Evolutionary conservation across 2,797 vertebrate genomes (phyloP).

Genomic region (Acrossocheilus fasciatus): DNA sequence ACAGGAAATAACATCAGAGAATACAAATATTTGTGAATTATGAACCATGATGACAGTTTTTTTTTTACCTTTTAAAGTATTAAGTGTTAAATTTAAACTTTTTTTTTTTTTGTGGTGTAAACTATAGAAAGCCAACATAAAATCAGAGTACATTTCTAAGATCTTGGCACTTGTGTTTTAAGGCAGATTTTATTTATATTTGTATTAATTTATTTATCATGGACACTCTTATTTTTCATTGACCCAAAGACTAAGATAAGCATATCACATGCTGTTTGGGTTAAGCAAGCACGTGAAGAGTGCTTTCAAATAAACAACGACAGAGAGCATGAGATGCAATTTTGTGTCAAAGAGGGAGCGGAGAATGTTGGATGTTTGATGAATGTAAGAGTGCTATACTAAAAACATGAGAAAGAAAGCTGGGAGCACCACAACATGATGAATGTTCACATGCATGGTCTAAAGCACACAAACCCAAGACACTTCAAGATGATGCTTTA

Average conservation of each 20-base stretch:
- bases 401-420: not conserved
- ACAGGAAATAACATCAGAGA: no score
- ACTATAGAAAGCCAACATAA: not conserved
- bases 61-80: no score
- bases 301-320: no score
- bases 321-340: no score
- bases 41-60: not conserved
- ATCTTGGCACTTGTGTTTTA: not conserved
- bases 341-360: no score
- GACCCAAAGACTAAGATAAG: not conserved
- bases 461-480: not conserved
- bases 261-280: not conserved
- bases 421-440: not conserved
- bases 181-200: not conserved
- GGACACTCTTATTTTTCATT: not conserved
- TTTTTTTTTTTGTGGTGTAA: not conserved
- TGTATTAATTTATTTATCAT: not conserved
- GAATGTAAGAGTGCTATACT: not conserved
- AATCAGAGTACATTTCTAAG: not conserved
- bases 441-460: not conserved
- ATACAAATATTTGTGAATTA: not conserved
- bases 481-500: slow-evolving; percentile 31
- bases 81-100: not conserved
- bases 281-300: not conserved
- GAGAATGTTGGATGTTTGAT: not conserved